phyloP scores from a whole-genome alignment of 2,888 invertebrate species.

The Papilio protenor region DNA sequence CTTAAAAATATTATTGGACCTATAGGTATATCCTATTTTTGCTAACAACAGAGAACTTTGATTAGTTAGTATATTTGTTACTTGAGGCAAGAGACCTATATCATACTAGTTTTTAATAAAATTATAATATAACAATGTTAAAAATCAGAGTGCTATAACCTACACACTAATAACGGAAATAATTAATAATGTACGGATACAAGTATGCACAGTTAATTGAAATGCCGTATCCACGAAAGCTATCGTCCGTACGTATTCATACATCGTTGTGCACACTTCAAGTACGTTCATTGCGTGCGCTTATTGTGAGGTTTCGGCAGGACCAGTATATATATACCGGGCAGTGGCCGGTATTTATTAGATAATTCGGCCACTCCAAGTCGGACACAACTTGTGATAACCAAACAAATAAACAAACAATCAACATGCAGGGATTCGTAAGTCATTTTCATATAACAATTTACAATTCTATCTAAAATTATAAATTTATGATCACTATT shows the following conservation, averaged over 20 bases:
- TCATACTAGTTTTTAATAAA: too few relatives aligned
- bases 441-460: conserved; percentile 54
- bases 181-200: too few relatives aligned
- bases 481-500: background rate
- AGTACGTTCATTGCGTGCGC: conserved; percentile 45
- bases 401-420: conserved; percentile 55
- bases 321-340: conserved; percentile 66
- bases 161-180: too few relatives aligned
- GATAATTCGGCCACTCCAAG: conserved; percentile 63
- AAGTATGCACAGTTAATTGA: background rate
- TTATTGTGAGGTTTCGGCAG: conserved; percentile 70
- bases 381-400: conserved; percentile 56
- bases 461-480: too few relatives aligned
- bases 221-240: conserved; percentile 39
- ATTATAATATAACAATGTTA: too few relatives aligned
- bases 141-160: too few relatives aligned
- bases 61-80: background rate
- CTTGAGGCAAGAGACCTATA: too few relatives aligned
- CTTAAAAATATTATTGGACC: background rate
- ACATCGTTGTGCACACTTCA: conserved; percentile 28
- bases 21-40: background rate
- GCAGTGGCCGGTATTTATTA: conserved; percentile 59
- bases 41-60: background rate
- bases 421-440: conserved; percentile 76
- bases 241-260: background rate